Conservation (phyloP, 2,888 invertebrate species). For the Acronicta aceris region DNA sequence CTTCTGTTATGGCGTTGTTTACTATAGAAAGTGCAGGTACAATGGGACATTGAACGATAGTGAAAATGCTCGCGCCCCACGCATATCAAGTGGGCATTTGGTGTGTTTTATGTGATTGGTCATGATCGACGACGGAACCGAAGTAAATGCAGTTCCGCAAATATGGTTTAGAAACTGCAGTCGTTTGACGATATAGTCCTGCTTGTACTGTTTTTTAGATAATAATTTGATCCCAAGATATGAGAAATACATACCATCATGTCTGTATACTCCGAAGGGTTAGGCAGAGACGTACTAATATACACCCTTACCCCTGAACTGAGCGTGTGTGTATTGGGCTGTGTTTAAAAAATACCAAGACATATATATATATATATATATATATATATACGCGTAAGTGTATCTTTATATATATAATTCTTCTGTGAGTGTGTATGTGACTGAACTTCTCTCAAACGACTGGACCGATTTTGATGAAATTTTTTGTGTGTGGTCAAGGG, state of each 20-base stretch:
- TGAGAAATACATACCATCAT: neutral
- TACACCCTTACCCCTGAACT: too few relatives aligned
- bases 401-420: too few relatives aligned
- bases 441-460: too few relatives aligned
- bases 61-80: slow-evolving; percentile 74
- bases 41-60: slow-evolving; percentile 85
- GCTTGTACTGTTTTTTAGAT: slow-evolving; percentile 1
- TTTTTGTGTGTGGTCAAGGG: too few relatives aligned
- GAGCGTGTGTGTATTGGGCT: too few relatives aligned
- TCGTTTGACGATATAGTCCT: slow-evolving; percentile 11
- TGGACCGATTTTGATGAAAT: too few relatives aligned
- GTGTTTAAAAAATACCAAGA: too few relatives aligned
- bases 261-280: too few relatives aligned
- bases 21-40: slow-evolving; percentile 84
- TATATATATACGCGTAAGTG: too few relatives aligned
- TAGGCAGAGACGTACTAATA: too few relatives aligned
- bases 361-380: too few relatives aligned
- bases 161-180: slow-evolving; percentile 51
- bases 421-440: too few relatives aligned
- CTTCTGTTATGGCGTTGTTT: slow-evolving; percentile 68
- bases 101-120: slow-evolving; percentile 60
- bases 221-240: neutral
- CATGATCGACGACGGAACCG: slow-evolving; percentile 49
- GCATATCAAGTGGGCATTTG: slow-evolving; percentile 76
- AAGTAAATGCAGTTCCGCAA: slow-evolving; percentile 45